A percentile compares a stretch with the other conserved stretches of the same genome.
Evolutionary conservation across 2,888 invertebrate species (phyloP).

Genomic region (Malthinus seriepunctatus): DNA sequence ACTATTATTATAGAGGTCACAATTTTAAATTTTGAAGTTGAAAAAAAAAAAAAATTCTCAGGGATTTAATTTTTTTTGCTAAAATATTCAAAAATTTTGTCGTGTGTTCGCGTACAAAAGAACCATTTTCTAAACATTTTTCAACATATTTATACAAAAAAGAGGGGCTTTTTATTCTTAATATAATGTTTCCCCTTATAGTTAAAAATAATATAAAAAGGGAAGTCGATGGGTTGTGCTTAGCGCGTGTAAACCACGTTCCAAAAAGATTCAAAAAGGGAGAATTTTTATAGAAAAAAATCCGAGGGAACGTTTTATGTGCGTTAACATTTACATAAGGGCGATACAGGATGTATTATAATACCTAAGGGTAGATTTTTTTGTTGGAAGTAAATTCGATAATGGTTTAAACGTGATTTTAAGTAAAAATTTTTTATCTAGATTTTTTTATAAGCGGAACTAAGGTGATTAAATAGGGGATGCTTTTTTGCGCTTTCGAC

Average conservation of each 20-base stretch:
- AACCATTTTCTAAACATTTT: conserved; percentile 35
- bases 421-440: not conserved
- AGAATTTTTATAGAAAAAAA: conserved; percentile 32
- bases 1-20: too few relatives aligned
- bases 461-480: not conserved
- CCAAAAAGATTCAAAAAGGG: conserved; percentile 30
- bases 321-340: conserved; percentile 34
- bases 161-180: conserved; percentile 24
- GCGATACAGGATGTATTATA: conserved; percentile 9
- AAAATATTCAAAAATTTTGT: not conserved
- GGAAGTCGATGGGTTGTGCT: conserved; percentile 36
- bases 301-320: conserved; percentile 33
- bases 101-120: conserved; percentile 27
- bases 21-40: too few relatives aligned
- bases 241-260: conserved; percentile 38
- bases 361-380: conserved; percentile 10
- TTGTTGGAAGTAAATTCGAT: conserved; percentile 5
- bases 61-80: too few relatives aligned
- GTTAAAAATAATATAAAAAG: conserved; percentile 40
- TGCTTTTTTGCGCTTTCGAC: conserved; percentile 1
- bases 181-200: conserved; percentile 26
- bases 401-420: conserved; percentile 1
- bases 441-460: conserved; percentile 3
- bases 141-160: conserved; percentile 30
- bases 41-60: too few relatives aligned